phyloP scores from a whole-genome alignment of 2,888 invertebrate species.

The Drosophila parthenogenetica region DNA sequence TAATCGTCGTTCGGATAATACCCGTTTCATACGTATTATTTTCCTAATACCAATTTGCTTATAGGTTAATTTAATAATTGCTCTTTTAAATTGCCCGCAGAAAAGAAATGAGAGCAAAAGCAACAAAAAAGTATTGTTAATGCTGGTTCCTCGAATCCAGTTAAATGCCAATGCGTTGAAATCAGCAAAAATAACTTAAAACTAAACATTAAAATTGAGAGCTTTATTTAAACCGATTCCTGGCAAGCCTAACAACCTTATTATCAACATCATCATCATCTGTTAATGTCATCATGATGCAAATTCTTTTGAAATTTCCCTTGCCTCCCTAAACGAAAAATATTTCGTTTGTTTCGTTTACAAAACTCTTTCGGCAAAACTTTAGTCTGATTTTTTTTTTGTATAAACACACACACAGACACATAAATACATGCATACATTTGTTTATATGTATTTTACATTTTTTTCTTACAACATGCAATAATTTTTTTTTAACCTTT shows the following conservation, averaged over 20 bases:
- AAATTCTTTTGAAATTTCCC: slow-evolving; percentile 48
- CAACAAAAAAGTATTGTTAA: slow-evolving; percentile 6
- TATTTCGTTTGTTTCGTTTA: slow-evolving; percentile 28
- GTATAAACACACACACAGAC: slow-evolving; percentile 14
- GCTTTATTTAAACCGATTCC: background rate
- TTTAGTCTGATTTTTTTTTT: slow-evolving; percentile 37
- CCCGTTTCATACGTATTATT: slow-evolving; percentile 32
- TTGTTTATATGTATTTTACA: slow-evolving; percentile 15
- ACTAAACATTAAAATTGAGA: background rate
- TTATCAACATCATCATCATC: slow-evolving; percentile 15
- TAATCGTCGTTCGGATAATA: slow-evolving; percentile 24
- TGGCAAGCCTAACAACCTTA: slow-evolving; percentile 8
- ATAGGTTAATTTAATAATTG: background rate
- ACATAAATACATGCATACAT: slow-evolving; percentile 7
- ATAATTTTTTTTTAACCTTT: slow-evolving; percentile 61
- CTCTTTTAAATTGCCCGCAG: slow-evolving; percentile 34
- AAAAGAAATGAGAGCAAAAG: slow-evolving; percentile 8
- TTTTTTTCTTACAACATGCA: slow-evolving; percentile 53
- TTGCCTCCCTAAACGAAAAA: slow-evolving; percentile 13
- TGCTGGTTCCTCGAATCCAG: slow-evolving; percentile 38
- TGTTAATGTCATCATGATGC: slow-evolving; percentile 18
- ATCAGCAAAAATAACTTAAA: slow-evolving; percentile 10
- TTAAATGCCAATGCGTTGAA: slow-evolving; percentile 40
- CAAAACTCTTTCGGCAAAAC: slow-evolving; percentile 51
- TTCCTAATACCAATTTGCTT: slow-evolving; percentile 5